A percentile compares a stretch with the other conserved stretches of the same genome.
phyloP scores from a whole-genome alignment of 2,113 vertebrate genomes.

The Phaetusa simplex region DNA sequence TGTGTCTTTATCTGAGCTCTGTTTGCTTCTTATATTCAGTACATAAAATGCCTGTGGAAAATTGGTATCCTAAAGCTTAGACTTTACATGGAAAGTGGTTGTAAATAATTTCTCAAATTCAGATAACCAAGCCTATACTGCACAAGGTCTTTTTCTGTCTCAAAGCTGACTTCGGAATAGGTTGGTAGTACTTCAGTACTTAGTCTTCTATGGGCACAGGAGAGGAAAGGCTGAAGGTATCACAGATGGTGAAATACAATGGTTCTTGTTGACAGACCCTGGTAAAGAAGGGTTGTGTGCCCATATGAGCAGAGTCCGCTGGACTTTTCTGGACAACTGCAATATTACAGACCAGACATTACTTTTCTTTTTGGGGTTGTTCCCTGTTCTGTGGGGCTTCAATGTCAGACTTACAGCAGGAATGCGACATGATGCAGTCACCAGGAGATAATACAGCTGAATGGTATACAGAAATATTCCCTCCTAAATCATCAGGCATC shows the following conservation, averaged over 20 bases:
- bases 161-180: background rate
- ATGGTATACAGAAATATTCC: background rate
- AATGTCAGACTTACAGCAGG: background rate
- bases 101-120: background rate
- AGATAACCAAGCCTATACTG: background rate
- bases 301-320: background rate
- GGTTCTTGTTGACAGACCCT: background rate
- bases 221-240: background rate
- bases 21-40: background rate
- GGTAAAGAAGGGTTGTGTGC: background rate
- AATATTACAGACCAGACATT: background rate
- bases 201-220: rapidly evolving
- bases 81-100: background rate
- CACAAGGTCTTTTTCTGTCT: background rate
- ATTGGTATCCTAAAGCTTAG: background rate
- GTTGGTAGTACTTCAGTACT: background rate
- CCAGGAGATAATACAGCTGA: background rate
- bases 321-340: background rate
- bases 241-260: background rate
- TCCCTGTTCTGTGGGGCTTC: background rate
- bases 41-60: background rate
- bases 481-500: background rate
- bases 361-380: background rate
- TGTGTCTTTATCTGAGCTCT: background rate
- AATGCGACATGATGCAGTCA: background rate